These are phyloP conservation scores for Hafferia zeledoni DNA, from an alignment of 2,797 vertebrate species.

Conservation along the genomic window DNA sequence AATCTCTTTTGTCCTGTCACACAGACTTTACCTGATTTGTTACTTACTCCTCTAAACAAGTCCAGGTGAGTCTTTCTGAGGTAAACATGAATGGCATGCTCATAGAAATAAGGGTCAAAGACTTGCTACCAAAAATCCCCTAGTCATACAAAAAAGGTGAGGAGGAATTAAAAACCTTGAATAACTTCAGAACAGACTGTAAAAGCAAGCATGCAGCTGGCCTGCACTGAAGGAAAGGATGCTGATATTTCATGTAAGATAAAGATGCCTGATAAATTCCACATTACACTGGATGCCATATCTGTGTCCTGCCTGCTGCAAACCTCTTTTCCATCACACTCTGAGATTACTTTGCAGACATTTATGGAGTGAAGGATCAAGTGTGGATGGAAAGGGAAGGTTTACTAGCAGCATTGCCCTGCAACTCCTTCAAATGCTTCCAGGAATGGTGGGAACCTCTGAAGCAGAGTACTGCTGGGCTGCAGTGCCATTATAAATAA, in stretches of 20 bases:
- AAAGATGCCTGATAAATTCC: neutral
- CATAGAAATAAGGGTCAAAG: neutral
- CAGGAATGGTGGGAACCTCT: neutral
- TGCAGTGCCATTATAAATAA: neutral
- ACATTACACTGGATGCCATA: neutral
- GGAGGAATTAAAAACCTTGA: neutral
- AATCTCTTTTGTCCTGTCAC: neutral
- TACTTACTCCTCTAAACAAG: neutral
- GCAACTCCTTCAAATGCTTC: accelerated
- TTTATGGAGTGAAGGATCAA: neutral
- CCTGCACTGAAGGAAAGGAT: neutral
- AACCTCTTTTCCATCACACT: neutral
- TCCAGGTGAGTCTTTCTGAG: neutral
- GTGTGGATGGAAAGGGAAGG: neutral
- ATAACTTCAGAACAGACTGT: neutral
- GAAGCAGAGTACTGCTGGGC: neutral
- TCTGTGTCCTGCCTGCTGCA: neutral
- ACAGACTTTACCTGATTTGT: neutral
- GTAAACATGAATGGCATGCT: neutral
- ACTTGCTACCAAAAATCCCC: neutral
- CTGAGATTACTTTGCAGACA: neutral
- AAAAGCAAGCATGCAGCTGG: neutral
- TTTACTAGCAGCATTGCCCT: neutral
- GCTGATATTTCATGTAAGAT: neutral
- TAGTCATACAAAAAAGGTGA: neutral